These are phyloP conservation scores for Enhydra lutris DNA, from an alignment of 2,113 vertebrate species.

Conservation along the genomic window DNA sequence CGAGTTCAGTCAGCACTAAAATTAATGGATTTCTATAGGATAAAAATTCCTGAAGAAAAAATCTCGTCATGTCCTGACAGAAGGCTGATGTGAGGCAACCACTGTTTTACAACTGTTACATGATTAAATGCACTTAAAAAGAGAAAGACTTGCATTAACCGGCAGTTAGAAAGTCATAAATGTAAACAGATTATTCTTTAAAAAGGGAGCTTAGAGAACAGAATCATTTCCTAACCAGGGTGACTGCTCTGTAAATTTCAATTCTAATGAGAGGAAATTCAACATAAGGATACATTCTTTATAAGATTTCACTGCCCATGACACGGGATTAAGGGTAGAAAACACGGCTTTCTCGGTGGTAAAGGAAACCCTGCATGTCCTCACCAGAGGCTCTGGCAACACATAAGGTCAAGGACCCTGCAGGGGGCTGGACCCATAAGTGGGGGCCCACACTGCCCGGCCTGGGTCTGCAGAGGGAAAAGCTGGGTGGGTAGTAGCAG, in stretches of 20 bases:
- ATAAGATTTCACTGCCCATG: not conserved
- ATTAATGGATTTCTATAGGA: not conserved
- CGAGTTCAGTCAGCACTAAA: not conserved
- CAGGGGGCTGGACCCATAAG: not conserved
- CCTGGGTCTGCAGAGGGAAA: not conserved
- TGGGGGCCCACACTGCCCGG: not conserved
- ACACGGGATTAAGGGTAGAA: not conserved
- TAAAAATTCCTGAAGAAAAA: not conserved
- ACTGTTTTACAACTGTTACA: not conserved
- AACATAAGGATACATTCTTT: not conserved
- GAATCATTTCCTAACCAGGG: not conserved
- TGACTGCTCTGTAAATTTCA: not conserved
- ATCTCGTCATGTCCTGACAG: not conserved
- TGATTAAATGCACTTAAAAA: not conserved
- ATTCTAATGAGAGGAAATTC: not conserved
- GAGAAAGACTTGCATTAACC: not conserved
- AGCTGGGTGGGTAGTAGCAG: no score
- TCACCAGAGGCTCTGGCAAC: not conserved
- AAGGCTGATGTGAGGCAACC: not conserved
- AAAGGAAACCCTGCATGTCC: not conserved
- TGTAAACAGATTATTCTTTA: not conserved
- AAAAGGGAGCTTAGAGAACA: not conserved
- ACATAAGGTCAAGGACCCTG: not conserved
- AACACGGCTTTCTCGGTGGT: not conserved
- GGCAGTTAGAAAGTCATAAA: not conserved